Evolutionary conservation across 2,113 vertebrate species (phyloP).

Genomic region (Hippocampus zosterae): DNA sequence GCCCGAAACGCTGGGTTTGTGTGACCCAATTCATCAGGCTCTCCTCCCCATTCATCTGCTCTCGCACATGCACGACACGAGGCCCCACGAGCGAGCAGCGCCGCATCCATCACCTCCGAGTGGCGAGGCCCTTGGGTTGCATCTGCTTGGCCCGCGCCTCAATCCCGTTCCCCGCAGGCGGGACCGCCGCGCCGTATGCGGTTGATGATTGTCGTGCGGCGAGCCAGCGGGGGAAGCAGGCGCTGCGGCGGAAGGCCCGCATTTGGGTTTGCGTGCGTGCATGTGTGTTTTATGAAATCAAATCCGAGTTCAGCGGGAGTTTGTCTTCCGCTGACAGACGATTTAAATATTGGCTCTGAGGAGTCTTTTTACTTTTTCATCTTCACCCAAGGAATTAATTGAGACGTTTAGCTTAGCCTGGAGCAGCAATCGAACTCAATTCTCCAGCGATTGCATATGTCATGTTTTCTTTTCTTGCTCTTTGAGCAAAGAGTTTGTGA

Average conservation of each 20-base stretch:
- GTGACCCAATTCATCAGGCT: slow-evolving; percentile 66
- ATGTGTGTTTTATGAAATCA: slow-evolving; percentile 44
- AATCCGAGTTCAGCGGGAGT: slow-evolving; percentile 43
- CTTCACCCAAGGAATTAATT: slow-evolving; percentile 39
- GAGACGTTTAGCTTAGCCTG: slow-evolving; percentile 48
- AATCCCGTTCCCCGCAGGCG: slow-evolving; percentile 40
- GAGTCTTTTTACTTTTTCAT: slow-evolving; percentile 35
- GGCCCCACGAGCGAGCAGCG: slow-evolving; percentile 38
- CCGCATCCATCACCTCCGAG: slow-evolving; percentile 65
- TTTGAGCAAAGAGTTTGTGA: slow-evolving; percentile 8
- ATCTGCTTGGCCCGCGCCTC: slow-evolving; percentile 38
- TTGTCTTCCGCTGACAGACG: slow-evolving; percentile 35
- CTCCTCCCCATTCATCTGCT: slow-evolving; percentile 70
- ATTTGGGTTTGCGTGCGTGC: slow-evolving; percentile 13
- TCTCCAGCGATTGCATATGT: slow-evolving; percentile 39
- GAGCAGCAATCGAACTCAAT: slow-evolving; percentile 39
- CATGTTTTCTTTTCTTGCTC: slow-evolving; percentile 16
- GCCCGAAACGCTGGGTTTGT: slow-evolving; percentile 56
- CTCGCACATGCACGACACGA: slow-evolving; percentile 59
- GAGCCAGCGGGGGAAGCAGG: slow-evolving; percentile 30
- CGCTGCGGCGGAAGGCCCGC: slow-evolving; percentile 21
- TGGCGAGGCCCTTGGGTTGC: slow-evolving; percentile 38
- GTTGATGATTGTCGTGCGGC: slow-evolving; percentile 39
- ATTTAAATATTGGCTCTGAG: slow-evolving; percentile 57
- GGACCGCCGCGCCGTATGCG: slow-evolving; percentile 44